These are phyloP conservation scores for Andricus grossulariae DNA, from an alignment of 1,140 invertebrate genomes.

Conservation along the genomic window DNA sequence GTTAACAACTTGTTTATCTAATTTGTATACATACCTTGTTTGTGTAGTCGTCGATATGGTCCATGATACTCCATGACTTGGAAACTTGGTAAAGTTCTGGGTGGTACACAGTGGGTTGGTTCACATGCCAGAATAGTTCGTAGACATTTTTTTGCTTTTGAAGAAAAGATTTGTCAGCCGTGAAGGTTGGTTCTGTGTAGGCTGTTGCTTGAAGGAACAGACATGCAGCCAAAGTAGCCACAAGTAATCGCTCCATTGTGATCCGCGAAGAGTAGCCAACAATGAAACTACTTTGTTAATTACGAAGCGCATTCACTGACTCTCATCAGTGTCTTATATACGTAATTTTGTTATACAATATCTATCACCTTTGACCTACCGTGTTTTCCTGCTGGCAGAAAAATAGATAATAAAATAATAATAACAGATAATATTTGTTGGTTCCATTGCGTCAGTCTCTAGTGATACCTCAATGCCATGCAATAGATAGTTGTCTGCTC, in stretches of 20 bases:
- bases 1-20: not conserved
- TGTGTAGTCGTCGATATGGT: conserved; percentile 74
- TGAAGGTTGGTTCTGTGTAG: conserved; percentile 76
- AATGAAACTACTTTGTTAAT: conserved; percentile 31
- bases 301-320: conserved; percentile 23
- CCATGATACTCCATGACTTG: conserved; percentile 76
- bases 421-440: not conserved
- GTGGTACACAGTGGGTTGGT: conserved; percentile 76
- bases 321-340: conserved; percentile 40
- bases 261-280: not conserved
- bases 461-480: not conserved
- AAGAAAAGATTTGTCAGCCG: conserved; percentile 75
- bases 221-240: conserved; percentile 47
- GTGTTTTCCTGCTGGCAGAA: conserved; percentile 6
- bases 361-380: conserved; percentile 42
- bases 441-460: conserved; percentile 33
- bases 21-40: conserved; percentile 65
- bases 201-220: conserved; percentile 41
- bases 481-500: conserved; percentile 10
- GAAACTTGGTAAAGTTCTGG: conserved; percentile 74
- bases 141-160: conserved; percentile 78
- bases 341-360: conserved; percentile 33
- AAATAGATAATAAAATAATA: conserved; percentile 5
- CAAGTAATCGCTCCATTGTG: conserved; percentile 40
- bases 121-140: conserved; percentile 79